phyloP scores from a whole-genome alignment of 53 echinoderm and acorn worm genomes.

The Mesocentrotus franciscanus region DNA sequence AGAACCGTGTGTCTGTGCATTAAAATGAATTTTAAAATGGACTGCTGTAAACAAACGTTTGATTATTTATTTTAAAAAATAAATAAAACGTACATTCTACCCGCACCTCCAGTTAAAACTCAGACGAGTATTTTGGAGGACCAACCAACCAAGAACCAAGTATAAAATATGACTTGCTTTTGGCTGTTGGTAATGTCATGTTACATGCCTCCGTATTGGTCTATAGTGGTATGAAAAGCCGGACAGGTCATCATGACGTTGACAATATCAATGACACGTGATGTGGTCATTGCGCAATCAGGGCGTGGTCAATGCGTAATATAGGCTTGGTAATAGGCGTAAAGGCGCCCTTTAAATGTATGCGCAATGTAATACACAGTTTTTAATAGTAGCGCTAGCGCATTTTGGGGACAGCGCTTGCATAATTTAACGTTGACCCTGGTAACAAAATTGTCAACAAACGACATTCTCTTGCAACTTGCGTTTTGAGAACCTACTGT shows the following conservation, averaged over 20 bases:
- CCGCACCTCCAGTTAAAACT: too few species aligned
- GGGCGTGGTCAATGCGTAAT: too few species aligned
- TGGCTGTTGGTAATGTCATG: too few species aligned
- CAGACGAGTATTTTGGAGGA: too few species aligned
- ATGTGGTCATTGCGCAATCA: neutral
- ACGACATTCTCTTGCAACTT: slow-evolving; percentile 3
- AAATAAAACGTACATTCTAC: too few species aligned
- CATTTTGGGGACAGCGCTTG: neutral
- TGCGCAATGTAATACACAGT: neutral
- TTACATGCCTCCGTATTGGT: neutral
- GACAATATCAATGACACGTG: neutral
- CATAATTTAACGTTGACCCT: slow-evolving; percentile 16
- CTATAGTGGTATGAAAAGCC: neutral
- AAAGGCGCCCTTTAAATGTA: neutral
- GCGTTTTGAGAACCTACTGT: neutral
- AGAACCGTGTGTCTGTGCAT: too few species aligned
- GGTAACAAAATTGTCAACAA: neutral
- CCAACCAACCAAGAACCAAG: too few species aligned
- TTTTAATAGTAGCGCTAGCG: too few species aligned
- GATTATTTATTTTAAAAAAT: too few species aligned
- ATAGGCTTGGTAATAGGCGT: neutral
- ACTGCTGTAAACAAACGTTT: too few species aligned
- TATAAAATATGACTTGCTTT: too few species aligned
- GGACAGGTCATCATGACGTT: neutral
- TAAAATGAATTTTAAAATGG: too few species aligned